These are phyloP conservation scores for Phaenicophaeus curvirostris DNA, from an alignment of 2,797 vertebrate genomes.

Conservation along the genomic window DNA sequence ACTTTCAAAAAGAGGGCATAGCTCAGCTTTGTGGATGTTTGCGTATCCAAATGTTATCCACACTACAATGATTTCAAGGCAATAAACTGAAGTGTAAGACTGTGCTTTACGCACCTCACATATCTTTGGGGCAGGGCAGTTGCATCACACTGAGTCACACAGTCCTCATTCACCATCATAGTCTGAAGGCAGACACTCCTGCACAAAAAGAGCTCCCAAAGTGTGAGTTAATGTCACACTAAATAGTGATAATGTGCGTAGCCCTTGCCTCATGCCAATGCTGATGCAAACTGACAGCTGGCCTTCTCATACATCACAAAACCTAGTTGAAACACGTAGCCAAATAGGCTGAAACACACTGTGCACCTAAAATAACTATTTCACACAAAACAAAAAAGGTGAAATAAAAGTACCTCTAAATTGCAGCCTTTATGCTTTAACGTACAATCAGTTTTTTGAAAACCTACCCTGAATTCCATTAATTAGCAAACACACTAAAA, in stretches of 20 bases:
- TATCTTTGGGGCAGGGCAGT: not conserved
- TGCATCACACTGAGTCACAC: not conserved
- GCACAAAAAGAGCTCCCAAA: not conserved
- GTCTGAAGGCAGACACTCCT: not conserved
- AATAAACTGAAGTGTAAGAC: not conserved
- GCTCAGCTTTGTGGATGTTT: constrained; percentile 45
- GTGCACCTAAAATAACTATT: not conserved
- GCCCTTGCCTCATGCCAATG: accelerated
- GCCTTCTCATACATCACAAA: not conserved
- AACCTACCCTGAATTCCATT: not conserved
- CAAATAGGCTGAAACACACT: not conserved
- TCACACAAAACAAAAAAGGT: not conserved
- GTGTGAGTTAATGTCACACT: not conserved
- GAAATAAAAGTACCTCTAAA: not conserved
- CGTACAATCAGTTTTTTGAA: not conserved
- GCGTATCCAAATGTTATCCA: constrained; percentile 22
- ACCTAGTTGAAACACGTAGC: not conserved
- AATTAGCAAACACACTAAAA: not conserved
- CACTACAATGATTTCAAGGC: not conserved
- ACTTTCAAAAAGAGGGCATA: constrained; percentile 49
- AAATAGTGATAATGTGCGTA: not conserved
- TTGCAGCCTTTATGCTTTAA: not conserved
- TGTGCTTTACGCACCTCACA: constrained; percentile 12
- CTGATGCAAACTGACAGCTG: not conserved
- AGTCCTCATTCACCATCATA: not conserved